These are phyloP conservation scores for Gallinago jamesoni DNA, from an alignment of 2,113 vertebrate species.

Conservation along the genomic window DNA sequence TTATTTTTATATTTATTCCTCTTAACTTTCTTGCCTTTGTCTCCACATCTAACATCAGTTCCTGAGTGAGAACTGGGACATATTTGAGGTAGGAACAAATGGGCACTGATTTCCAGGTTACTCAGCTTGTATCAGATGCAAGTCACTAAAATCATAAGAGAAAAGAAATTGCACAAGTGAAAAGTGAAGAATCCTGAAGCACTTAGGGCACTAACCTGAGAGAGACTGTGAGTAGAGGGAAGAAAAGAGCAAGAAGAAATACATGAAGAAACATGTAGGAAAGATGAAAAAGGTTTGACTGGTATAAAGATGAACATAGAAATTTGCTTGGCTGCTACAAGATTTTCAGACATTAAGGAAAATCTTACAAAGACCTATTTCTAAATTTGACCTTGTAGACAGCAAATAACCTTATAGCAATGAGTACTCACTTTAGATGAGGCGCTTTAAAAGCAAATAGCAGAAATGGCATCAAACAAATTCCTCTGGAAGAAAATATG, in stretches of 20 bases:
- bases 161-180: background rate
- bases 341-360: background rate
- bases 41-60: background rate
- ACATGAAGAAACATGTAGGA: background rate
- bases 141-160: background rate
- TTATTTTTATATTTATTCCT: background rate
- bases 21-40: background rate
- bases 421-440: background rate
- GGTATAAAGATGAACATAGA: rapidly evolving
- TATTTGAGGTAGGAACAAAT: background rate
- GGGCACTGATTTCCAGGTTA: background rate
- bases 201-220: background rate
- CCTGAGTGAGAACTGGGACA: background rate
- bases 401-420: background rate
- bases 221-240: background rate
- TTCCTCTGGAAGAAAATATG: slow-evolving; percentile 25
- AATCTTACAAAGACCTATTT: background rate
- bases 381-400: background rate
- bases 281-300: background rate
- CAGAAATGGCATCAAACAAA: slow-evolving; percentile 45
- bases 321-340: background rate
- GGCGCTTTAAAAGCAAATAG: slow-evolving; percentile 29
- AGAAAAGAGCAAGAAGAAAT: background rate
- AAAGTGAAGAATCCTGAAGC: background rate
- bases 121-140: background rate